Base-by-base conservation (phyloP, 2,888 invertebrate species). In the Acronicta alni region DNA sequence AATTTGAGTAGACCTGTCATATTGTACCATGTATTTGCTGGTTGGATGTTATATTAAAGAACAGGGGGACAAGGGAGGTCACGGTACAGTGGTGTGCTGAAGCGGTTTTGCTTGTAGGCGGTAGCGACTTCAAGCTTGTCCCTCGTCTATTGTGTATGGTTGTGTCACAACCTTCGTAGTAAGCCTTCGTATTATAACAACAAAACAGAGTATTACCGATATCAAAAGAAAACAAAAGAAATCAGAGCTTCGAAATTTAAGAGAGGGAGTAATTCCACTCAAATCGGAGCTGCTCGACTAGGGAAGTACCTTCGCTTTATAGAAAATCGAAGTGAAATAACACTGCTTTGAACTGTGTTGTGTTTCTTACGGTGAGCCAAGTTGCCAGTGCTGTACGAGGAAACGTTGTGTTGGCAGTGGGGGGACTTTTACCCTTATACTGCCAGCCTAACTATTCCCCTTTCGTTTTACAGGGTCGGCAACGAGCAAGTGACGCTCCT, bases 101-200 rank as follows among this genome's bases (percentile, higher is more conserved):
- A 80, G 80, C 72, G 76, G 79, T 69, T n/a, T n/a, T 69, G 79
- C 67, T 77, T 69, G 81, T 82, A 82, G 82, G 81, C 82, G 76
- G 78, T 81, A 77, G 80, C 79, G 83, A 79, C 78, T 83, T 82
- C 77, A 76, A 75, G 72, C 79, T 80, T 77, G 79, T 68, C 71
- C 58, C 67, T 67, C 75, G 76, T 72, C 77, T 85, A 85, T 86
- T 86, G 82, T 85, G 80, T 81, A 79, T 80, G 79, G 83, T 83
- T 82, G 82, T 84, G 82, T 82, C 83, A 84, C 78, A 86, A 82
- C n/a, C n/a, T n/a, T n/a, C n/a, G n/a, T n/a, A n/a, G n/a, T 78
- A 80, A 78, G 76, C 75, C 64, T 74, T 80, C 77, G 81, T 84
- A 86, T 83, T 82, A 85, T 86, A 84, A 84, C 82, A 83, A 82